phyloP scores from a whole-genome alignment of 2,113 vertebrate genomes.

The Excalfactoria chinensis region DNA sequence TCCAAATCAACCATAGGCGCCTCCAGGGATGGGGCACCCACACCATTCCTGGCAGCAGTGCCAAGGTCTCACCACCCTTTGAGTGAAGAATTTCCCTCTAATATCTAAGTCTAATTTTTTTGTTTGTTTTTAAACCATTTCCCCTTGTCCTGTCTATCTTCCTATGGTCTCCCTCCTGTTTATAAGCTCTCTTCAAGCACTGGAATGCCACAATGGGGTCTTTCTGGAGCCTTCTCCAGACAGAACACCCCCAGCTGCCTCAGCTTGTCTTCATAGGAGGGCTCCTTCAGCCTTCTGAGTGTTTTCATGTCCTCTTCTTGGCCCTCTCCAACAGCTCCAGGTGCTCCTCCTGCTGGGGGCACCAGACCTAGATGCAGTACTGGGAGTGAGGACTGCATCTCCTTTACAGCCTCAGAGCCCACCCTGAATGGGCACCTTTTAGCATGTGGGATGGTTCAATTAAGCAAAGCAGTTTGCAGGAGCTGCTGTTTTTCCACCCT shows the following conservation, averaged over 20 bases:
- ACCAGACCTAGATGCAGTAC: background rate
- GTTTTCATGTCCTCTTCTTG: background rate
- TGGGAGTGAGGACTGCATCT: background rate
- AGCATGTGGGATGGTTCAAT: rapidly evolving
- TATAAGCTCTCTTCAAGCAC: background rate
- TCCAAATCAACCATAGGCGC: too few species aligned
- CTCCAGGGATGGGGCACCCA: background rate
- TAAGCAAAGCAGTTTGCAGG: background rate
- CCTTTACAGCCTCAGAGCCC: rapidly evolving
- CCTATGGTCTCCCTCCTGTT: background rate
- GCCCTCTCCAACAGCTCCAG: background rate
- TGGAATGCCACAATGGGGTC: background rate
- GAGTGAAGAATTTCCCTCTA: background rate
- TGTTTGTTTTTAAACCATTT: background rate
- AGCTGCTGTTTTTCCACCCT: background rate
- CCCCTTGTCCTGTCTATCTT: background rate
- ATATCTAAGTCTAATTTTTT: background rate
- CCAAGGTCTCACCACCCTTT: background rate
- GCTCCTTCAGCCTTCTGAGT: background rate
- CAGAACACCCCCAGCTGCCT: background rate
- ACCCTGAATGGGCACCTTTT: rapidly evolving
- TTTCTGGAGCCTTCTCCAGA: background rate
- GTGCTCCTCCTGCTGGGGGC: background rate
- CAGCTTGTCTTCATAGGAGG: background rate
- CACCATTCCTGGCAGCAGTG: background rate